Base-by-base conservation (phyloP, 2,797 vertebrate genomes). In the Eurystomus glaucurus region DNA sequence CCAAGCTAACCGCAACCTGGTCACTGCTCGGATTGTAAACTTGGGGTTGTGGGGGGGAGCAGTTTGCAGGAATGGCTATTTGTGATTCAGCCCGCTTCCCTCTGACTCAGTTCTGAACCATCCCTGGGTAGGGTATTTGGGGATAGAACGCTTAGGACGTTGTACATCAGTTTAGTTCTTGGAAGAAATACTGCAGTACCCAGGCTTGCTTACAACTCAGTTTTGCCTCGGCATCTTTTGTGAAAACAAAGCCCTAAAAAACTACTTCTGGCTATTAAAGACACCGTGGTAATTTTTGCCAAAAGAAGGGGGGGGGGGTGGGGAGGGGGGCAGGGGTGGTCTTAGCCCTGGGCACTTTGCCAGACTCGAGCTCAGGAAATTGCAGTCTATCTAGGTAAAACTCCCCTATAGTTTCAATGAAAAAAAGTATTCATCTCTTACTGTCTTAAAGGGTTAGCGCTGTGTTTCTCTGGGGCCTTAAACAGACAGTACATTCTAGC, bases 301-400 rank as follows among this genome's bases (percentile, higher is more conserved):
- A 74, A 92, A 93, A 88, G 83, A 68, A 95, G 66, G 9, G 12
- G 29, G 26, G 46, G 55, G 52, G 69, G 9, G 12, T 25, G 26
- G 46, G 55, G 52, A 64, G 10, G 6, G 46, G 60, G 52, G 69
- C 1, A 79, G 89, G 75, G 26, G 96, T 86, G 90, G 92, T 96
- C 95, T 94, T 87, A 92, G 94, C 48, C 79, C 95, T 29, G 92
- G 94, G 90, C 84, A 58, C 79, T 79, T 82, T 89, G 93, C 96
- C 95, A 95, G 84, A 78, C 71, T 93, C 2, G 4, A 93, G 92
- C 92, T 95, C 95, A 95, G 95, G 95, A 95, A 96, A 97, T 97
- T 97, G 86, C 96, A 95, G 90, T 97, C 96, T 95, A 92, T 97
- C 93, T 96, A 96, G 94, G 90, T 96, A 97, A 94, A 96, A 96